These are phyloP conservation scores for Sebastes ruberrimus DNA, from an alignment of 2,797 vertebrate species.

Conservation along the genomic window DNA sequence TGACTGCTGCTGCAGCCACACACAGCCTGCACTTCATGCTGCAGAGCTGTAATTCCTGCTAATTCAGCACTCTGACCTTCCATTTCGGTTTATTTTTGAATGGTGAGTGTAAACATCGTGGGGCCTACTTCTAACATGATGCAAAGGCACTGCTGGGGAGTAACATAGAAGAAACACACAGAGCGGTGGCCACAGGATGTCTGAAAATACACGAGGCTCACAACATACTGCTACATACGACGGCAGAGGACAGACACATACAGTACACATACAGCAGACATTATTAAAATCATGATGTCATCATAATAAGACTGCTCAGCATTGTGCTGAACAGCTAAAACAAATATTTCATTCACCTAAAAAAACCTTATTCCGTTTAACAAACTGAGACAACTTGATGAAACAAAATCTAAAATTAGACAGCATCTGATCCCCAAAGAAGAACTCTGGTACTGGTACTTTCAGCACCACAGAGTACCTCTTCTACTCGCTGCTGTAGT, in stretches of 20 bases:
- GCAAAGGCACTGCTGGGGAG: constrained; percentile 29
- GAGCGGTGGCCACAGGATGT: constrained; percentile 57
- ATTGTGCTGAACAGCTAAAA: neutral
- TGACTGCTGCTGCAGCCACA: constrained; percentile 21
- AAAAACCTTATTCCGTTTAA: neutral
- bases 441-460: neutral
- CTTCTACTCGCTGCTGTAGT: no score
- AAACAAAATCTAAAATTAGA: neutral
- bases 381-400: neutral
- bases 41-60: constrained; percentile 39
- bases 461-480: neutral
- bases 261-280: neutral
- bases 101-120: constrained; percentile 63
- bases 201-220: constrained; percentile 68
- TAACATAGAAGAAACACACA: constrained; percentile 46
- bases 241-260: neutral
- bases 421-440: neutral
- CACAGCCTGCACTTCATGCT: constrained; percentile 50
- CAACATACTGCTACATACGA: neutral
- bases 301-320: neutral
- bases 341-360: neutral
- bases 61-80: constrained; percentile 47
- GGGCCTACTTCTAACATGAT: constrained; percentile 62
- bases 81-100: constrained; percentile 62
- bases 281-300: neutral